A percentile compares a stretch with the other conserved stretches of the same genome.
These are phyloP conservation scores for Pseudomyrmex sp. DNA, from an alignment of 1,140 invertebrate genomes.

Conservation along the genomic window DNA sequence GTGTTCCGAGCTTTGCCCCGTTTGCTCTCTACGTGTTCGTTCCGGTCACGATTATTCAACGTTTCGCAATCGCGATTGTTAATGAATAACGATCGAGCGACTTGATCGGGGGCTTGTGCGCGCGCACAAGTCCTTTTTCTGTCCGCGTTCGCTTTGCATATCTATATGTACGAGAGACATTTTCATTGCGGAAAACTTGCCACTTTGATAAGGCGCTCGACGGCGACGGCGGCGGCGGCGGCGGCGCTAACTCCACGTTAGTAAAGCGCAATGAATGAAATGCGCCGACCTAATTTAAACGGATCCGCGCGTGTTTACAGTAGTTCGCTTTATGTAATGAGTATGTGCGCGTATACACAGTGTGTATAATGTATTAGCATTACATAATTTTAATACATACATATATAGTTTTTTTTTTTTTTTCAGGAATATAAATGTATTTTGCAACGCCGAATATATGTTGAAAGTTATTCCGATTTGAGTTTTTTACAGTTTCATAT, in stretches of 20 bases:
- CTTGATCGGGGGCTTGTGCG: background rate
- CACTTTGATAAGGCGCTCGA: constrained; percentile 12
- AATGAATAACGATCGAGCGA: constrained; percentile 57
- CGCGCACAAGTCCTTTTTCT: constrained; percentile 10
- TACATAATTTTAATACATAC: constrained; percentile 46
- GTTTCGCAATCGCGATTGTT: constrained; percentile 52
- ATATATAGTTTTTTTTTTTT: constrained; percentile 18
- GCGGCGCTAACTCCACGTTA: too few relatives aligned
- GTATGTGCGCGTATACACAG: background rate
- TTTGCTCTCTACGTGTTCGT: constrained; percentile 58
- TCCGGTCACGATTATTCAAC: constrained; percentile 58
- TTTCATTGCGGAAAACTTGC: constrained; percentile 20
- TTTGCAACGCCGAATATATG: background rate
- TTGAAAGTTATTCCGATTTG: constrained; percentile 5
- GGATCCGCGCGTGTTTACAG: constrained; percentile 36
- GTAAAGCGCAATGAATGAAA: constrained; percentile 49
- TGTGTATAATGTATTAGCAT: background rate
- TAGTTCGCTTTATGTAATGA: constrained; percentile 28
- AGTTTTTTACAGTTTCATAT: background rate
- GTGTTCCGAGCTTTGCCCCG: constrained; percentile 61
- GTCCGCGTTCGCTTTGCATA: background rate
- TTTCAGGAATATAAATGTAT: constrained; percentile 27
- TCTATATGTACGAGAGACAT: background rate
- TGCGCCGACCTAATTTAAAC: constrained; percentile 40
- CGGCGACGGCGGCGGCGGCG: background rate